Conservation (phyloP, 1,140 invertebrate genomes). For the Charaxes varanes region DNA sequence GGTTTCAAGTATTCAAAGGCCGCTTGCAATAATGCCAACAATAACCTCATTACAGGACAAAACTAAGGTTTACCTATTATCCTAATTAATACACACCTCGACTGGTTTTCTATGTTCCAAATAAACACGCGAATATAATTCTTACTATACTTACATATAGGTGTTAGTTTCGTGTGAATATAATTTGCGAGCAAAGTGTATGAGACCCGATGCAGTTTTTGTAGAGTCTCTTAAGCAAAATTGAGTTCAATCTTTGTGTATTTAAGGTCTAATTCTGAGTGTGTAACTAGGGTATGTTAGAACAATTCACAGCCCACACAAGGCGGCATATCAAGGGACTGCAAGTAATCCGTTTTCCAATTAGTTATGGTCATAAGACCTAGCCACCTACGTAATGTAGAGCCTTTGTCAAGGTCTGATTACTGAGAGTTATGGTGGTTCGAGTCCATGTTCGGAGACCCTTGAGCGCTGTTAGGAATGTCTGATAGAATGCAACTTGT, state of each 20-base stretch:
- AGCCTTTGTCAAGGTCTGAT: conserved; percentile 21
- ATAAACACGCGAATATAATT: conserved; percentile 1
- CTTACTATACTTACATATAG: neutral
- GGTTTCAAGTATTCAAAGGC: conserved; percentile 11
- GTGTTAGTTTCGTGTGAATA: neutral
- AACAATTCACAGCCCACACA: conserved; percentile 19
- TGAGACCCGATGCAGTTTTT: neutral
- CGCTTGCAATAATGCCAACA: conserved; percentile 10
- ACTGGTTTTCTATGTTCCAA: neutral
- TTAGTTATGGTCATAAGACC: conserved; percentile 29
- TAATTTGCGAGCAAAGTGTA: neutral
- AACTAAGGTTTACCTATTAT: conserved; percentile 19
- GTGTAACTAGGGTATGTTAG: neutral
- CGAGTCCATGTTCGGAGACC: conserved; percentile 13
- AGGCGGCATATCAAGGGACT: conserved; percentile 21
- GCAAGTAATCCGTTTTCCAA: conserved; percentile 27
- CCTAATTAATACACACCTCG: conserved; percentile 13
- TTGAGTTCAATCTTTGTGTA: conserved; percentile 5
- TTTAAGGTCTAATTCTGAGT: conserved; percentile 3
- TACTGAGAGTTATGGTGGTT: conserved; percentile 17
- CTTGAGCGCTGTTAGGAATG: conserved; percentile 1
- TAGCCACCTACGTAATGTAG: conserved; percentile 25
- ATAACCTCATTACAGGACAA: conserved; percentile 17
- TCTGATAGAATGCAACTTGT: too few species aligned
- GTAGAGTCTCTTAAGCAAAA: neutral